A percentile compares a stretch with the other conserved stretches of the same genome.
Evolutionary conservation across 2,797 vertebrate species (phyloP).

Genomic region (Chrysocyon brachyurus): DNA sequence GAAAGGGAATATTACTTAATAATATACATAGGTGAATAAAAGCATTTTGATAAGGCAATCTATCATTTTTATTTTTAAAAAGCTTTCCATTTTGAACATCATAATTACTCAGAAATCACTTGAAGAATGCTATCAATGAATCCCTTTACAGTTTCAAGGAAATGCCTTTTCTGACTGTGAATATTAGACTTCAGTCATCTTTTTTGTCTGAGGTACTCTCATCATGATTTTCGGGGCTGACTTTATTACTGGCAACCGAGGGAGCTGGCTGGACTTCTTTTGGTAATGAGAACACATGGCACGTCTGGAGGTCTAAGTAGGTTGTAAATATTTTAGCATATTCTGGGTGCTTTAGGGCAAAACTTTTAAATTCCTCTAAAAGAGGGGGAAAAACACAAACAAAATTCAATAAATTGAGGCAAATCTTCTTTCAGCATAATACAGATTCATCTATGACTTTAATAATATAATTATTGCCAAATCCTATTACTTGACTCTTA

Average conservation of each 20-base stretch:
- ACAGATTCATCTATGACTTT: background rate
- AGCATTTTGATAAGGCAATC: constrained; percentile 51
- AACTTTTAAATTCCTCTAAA: constrained; percentile 95
- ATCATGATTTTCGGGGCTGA: constrained; percentile 79
- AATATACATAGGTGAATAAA: background rate
- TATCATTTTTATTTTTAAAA: background rate
- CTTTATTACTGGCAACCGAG: constrained; percentile 69
- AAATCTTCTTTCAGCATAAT: background rate
- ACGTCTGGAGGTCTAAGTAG: constrained; percentile 96
- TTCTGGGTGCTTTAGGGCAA: constrained; percentile 94
- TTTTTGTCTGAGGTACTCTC: constrained; percentile 94
- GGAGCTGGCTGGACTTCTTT: constrained; percentile 80
- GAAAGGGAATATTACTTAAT: background rate
- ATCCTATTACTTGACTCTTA: background rate
- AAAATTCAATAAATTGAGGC: constrained; percentile 15
- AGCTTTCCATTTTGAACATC: background rate
- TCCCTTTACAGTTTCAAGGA: background rate
- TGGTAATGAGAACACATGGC: constrained; percentile 91
- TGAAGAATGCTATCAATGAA: background rate
- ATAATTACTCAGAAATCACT: constrained; percentile 48
- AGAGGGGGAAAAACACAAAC: constrained; percentile 17
- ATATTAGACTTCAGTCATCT: constrained; percentile 91
- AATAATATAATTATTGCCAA: background rate
- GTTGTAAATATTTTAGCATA: constrained; percentile 98
- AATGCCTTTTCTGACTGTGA: background rate